Evolutionary conservation across 92 coral and sea anemone species (phyloP).

Genomic region (Phenganax marumi): DNA sequence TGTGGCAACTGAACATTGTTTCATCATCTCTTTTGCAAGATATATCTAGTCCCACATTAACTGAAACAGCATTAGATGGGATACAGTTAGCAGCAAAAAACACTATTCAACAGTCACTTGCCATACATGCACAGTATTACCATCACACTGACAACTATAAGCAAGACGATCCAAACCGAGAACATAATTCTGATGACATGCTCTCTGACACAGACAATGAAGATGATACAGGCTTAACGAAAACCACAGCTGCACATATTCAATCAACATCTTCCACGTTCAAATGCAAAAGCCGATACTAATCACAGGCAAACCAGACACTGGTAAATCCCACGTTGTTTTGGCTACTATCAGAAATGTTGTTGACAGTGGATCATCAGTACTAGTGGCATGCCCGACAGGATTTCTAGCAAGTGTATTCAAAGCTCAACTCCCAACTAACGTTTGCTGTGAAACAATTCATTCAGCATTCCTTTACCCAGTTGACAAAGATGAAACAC

Average conservation of each 20-base stretch:
- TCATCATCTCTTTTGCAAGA: neutral
- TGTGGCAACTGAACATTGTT: neutral
- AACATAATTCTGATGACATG: too few species aligned
- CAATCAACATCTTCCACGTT: neutral
- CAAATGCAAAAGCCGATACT: slow-evolving; percentile 23
- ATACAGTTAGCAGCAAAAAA: neutral
- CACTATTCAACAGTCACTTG: neutral
- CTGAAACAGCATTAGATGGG: neutral
- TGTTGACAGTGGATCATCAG: neutral
- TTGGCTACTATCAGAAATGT: neutral
- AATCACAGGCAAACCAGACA: slow-evolving; percentile 25
- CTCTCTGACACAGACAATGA: too few species aligned
- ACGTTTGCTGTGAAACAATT: slow-evolving; percentile 10
- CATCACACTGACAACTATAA: too few species aligned
- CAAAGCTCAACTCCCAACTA: neutral
- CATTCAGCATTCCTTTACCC: slow-evolving; percentile 40
- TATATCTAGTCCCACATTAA: neutral
- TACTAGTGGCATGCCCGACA: slow-evolving; percentile 16
- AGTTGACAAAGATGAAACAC: neutral
- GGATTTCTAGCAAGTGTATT: slow-evolving; percentile 31
- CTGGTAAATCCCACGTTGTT: slow-evolving; percentile 22
- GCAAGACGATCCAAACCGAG: too few species aligned
- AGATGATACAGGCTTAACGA: too few species aligned
- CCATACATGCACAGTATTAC: too few species aligned
- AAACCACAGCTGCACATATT: neutral